Evolutionary conservation across 2,888 invertebrate genomes (phyloP).

Genomic region (Trissonchulus latispiculum): DNA sequence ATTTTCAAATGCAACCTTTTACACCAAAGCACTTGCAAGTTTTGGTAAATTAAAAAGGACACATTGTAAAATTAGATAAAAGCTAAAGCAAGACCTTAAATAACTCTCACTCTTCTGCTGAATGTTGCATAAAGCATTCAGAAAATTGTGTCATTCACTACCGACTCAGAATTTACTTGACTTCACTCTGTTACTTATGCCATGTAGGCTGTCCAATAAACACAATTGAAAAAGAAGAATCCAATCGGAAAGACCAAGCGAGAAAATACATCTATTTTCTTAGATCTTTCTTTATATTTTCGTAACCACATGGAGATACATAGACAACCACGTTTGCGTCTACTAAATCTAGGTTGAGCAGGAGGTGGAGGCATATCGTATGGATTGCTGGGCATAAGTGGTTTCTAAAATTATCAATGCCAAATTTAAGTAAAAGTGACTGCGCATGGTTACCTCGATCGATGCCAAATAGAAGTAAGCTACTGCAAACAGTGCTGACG

Average conservation of each 20-base stretch:
- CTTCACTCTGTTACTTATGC: neutral
- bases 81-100: no score
- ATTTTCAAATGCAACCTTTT: neutral
- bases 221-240: constrained; percentile 21
- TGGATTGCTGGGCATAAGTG: neutral
- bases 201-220: constrained; percentile 23
- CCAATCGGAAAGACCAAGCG: constrained; percentile 22
- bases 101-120: no score
- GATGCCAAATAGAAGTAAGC: no score
- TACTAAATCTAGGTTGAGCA: neutral
- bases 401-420: no score
- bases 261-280: constrained; percentile 20
- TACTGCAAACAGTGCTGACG: no score
- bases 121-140: no score
- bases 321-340: neutral
- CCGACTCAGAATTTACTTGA: neutral
- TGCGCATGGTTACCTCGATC: no score
- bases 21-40: no score
- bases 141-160: no score
- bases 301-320: constrained; percentile 5
- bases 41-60: no score
- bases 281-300: constrained; percentile 14
- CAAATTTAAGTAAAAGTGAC: no score
- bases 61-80: no score
- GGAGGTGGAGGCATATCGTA: constrained; percentile 12